Evolutionary conservation across 1,140 invertebrate genomes (phyloP).

Genomic region (Apis mellifera): DNA sequence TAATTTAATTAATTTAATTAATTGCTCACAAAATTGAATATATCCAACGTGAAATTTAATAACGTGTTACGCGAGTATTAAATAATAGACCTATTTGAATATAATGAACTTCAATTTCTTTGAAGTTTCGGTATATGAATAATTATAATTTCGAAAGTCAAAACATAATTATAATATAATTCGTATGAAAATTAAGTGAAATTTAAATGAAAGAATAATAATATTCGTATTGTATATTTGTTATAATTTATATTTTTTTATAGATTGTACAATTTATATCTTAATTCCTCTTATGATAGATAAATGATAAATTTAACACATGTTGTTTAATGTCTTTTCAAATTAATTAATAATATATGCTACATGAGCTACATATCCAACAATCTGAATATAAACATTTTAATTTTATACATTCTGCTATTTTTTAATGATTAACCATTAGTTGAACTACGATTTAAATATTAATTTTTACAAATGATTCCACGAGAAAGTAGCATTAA

Average conservation of each 20-base stretch:
- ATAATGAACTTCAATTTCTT: background rate
- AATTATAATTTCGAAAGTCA: background rate
- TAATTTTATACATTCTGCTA: background rate
- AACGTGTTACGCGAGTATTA: background rate
- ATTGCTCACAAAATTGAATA: background rate
- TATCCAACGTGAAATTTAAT: background rate
- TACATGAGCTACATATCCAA: background rate
- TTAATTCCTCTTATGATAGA: background rate
- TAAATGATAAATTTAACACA: no score
- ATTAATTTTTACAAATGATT: background rate
- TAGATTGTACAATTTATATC: background rate
- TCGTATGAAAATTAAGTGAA: background rate
- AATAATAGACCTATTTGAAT: background rate
- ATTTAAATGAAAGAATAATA: background rate
- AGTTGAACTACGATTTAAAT: background rate
- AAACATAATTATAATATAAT: background rate
- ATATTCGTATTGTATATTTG: no score
- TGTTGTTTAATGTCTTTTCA: no score
- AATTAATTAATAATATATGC: background rate
- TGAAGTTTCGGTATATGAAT: background rate
- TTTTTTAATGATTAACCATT: background rate
- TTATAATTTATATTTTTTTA: background rate
- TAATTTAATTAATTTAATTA: background rate
- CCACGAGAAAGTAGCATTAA: background rate
- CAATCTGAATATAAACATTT: conserved; percentile 3